Evolutionary conservation across 2,888 invertebrate species (phyloP).

Genomic region (Strigamia maritima): DNA sequence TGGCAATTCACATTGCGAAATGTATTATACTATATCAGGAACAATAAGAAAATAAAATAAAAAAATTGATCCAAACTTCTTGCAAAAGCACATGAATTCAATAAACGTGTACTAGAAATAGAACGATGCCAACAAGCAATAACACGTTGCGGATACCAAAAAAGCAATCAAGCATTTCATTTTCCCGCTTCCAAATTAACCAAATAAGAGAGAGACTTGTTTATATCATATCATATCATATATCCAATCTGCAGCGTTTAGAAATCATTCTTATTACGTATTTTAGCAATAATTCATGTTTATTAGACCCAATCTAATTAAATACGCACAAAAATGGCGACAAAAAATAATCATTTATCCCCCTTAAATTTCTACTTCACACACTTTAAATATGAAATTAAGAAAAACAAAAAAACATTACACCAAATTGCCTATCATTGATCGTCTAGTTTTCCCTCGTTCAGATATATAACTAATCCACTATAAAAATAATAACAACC

Average conservation of each 20-base stretch:
- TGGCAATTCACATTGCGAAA: no score
- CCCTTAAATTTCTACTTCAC: no score
- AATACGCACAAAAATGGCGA: neutral
- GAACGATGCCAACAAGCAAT: neutral
- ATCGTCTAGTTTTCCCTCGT: neutral
- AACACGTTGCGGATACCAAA: neutral
- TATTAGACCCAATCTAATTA: neutral
- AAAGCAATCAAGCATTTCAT: neutral
- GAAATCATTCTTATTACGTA: neutral
- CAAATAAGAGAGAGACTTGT: no score
- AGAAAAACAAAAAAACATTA: neutral
- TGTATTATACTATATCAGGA: no score
- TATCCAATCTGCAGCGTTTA: neutral
- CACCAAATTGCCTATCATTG: no score
- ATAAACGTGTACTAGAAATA: neutral
- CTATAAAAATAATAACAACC: neutral
- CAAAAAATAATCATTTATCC: no score
- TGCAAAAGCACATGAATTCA: no score
- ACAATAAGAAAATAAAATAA: no score
- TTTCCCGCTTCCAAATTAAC: neutral
- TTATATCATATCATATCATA: no score
- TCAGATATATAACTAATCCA: neutral
- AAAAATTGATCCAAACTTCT: no score
- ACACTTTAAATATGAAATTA: no score
- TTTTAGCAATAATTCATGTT: neutral